Base-by-base conservation (phyloP, 2,888 invertebrate species). In the Diplazon laetatorius region DNA sequence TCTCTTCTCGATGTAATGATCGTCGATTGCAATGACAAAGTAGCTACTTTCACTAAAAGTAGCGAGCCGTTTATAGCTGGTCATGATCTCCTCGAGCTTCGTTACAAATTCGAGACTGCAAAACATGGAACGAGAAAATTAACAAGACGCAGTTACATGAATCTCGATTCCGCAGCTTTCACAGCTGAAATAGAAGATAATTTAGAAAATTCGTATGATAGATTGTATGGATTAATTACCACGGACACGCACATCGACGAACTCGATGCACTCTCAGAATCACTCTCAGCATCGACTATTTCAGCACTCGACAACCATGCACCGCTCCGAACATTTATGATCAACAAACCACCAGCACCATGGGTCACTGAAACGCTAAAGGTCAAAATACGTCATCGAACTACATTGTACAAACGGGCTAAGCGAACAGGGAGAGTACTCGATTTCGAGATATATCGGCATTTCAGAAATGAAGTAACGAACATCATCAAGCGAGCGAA, bases 1-100 rank as follows among this genome's bases (percentile, higher is more conserved):
- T 20, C 65, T 4, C 39, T 0, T 20, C 65, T 50, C 25, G 65
- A 65, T 22, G 48, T 65, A 14, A 35, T 50, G 6, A 50, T 66
- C 1, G 8, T 52, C 1, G 66, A 55, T 10, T 1, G 12, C 1
- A 8, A 5, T 10, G 14, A 22, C 0, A 66, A 66, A 55, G 6
- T 66, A 0, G 0, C 3, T 1, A 14, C 52, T 0, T 66, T 22
- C 42, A 2, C 0, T 0, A 66, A 66, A 55, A 25, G 55, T 16
- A 25, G 42, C 18, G 6, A 6, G 10, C 55, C 66, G 1, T 66
- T 66, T 25, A 42, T 55, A 1, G 66, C 25, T 1, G 55, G 60
- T 14, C 60, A 62, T 14, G 60, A 62, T 25, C 9, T 62, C 1
- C 44, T 62, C 14, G 4, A 18, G 14, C 2, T 62, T 1, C 0